Evolutionary conservation across 2,797 vertebrate genomes (phyloP), one percentile per base, ranked within the genome.

Genomic region (Myripristis murdjan): DNA sequence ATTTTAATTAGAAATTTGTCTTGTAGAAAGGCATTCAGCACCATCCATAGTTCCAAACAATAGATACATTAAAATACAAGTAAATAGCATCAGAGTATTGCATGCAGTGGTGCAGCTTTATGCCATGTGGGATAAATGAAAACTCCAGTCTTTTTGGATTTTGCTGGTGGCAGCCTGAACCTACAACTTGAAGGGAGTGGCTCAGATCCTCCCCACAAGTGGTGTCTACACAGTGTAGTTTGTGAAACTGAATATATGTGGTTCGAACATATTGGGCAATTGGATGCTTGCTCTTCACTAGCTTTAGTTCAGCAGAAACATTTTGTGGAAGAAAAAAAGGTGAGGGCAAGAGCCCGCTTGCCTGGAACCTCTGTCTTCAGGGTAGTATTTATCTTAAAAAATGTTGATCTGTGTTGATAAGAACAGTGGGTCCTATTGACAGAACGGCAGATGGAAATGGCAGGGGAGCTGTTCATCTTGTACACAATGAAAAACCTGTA

Each of bases 271-370:
- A 47, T 61, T 31, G 15, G n/a, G 26, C 15, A 60, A n/a, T 79
- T 33, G 47, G 8, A 35, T 62, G 33, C 41, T 53, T 5, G 20
- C 24, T 64, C n/a, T 58, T 67, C 18, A 33, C 11, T 39, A 16
- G 55, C 11, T 16, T 14, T 35, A 47, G 12, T 41, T 28, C 5
- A 4, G 5, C 35, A 56, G 47, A 39, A 22, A 57, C 4, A 8
- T 11, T 44, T 15, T 33, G 24, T 7, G 26, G n/a, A 8, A 46
- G 58, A 69, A 59, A 16, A 12, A 1, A 12, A 41, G 26, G 26
- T 53, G 33, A 18, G 22, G 10, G 54, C 70, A 58, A 64, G 70
- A 33, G n/a, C 20, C 1, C 18, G 46, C 61, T 52, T 44, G 53
- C 22, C 47, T 22, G 11, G 24, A 46, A 44, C 18, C 10, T 8